phyloP scores from a whole-genome alignment of 2,888 invertebrate genomes.

The Temnothorax rugatulus region DNA sequence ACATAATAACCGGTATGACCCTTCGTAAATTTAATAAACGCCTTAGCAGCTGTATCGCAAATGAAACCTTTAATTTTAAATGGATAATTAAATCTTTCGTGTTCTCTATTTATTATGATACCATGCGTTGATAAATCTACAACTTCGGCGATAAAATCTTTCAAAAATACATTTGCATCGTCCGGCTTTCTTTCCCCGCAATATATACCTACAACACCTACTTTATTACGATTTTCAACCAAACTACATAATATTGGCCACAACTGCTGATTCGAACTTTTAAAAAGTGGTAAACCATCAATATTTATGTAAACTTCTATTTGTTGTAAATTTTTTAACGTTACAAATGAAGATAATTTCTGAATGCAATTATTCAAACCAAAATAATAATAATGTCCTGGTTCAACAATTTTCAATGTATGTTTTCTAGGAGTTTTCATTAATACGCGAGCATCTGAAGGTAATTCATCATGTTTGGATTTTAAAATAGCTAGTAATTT shows the following conservation, averaged over 20 bases:
- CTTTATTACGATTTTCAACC: background rate
- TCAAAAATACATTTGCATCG: background rate
- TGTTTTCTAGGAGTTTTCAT: constrained; percentile 21
- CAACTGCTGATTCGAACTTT: constrained; percentile 10
- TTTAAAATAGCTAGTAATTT: constrained; percentile 33
- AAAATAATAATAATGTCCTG: background rate
- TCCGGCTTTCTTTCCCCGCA: background rate
- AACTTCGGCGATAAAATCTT: background rate
- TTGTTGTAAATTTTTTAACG: background rate
- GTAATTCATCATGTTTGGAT: constrained; percentile 10
- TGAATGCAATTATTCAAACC: background rate
- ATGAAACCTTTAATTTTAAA: background rate
- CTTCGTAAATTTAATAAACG: constrained; percentile 3
- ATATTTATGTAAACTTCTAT: constrained; percentile 21
- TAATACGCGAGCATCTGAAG: constrained; percentile 35
- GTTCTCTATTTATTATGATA: background rate
- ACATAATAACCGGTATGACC: constrained; percentile 30
- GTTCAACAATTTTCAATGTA: background rate
- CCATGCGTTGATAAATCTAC: background rate
- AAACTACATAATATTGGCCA: constrained; percentile 25
- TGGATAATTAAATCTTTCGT: background rate
- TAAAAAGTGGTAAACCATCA: constrained; percentile 15
- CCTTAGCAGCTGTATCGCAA: background rate
- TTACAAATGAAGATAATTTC: background rate
- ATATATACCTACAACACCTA: constrained; percentile 4